These are phyloP conservation scores for Syrrhaptes paradoxus DNA, from an alignment of 2,113 vertebrate genomes.

Conservation along the genomic window DNA sequence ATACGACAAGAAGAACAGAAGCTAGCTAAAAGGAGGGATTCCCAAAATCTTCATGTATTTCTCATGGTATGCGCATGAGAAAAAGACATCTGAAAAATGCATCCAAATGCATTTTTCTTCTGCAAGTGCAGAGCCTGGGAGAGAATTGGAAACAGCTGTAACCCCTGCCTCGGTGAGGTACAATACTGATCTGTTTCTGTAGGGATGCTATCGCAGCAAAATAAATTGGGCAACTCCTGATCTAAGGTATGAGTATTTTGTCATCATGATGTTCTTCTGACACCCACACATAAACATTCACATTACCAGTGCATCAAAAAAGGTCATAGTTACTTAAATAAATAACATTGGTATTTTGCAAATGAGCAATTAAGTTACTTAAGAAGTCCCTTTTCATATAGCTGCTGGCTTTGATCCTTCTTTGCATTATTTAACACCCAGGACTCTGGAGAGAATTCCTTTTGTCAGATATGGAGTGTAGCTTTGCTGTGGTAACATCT, in stretches of 20 bases:
- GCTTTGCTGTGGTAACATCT: background rate
- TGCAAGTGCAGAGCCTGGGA: background rate
- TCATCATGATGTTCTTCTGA: background rate
- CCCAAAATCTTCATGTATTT: background rate
- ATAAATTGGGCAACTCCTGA: background rate
- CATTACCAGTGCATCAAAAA: background rate
- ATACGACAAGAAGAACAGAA: background rate
- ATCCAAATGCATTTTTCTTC: background rate
- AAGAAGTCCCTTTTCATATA: background rate
- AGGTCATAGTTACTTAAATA: background rate
- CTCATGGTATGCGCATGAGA: background rate
- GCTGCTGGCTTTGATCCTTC: conserved; percentile 1
- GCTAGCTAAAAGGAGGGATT: background rate
- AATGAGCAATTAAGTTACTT: background rate
- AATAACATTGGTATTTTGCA: background rate
- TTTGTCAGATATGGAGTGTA: background rate
- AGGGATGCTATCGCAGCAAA: background rate
- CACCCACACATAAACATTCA: background rate
- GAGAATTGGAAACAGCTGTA: background rate
- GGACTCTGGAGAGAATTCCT: background rate
- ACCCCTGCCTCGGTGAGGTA: background rate
- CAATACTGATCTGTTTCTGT: background rate
- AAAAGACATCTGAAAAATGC: background rate
- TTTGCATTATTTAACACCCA: background rate
- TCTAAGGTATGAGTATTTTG: background rate